Evolutionary conservation across 35 echinoderm and acorn worm species (phyloP).

Genomic region (Heliocidaris erythrogramma): DNA sequence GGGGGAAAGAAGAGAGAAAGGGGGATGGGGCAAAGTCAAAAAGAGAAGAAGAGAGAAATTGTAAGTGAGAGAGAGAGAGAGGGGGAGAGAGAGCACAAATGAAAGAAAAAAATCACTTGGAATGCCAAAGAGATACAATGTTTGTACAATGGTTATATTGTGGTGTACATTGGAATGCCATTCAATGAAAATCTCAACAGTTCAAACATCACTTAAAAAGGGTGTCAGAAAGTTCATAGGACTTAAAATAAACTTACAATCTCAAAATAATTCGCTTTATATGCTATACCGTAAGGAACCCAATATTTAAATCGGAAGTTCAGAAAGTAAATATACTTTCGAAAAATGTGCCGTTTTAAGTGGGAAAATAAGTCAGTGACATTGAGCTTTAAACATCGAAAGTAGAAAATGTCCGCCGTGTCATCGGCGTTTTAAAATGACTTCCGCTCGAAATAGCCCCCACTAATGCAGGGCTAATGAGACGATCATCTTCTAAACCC

Average conservation of each 20-base stretch:
- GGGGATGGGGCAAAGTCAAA: background rate
- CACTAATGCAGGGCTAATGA: slow-evolving; percentile 25
- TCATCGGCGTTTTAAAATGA: background rate
- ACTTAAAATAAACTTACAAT: background rate
- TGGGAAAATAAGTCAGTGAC: background rate
- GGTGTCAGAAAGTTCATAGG: background rate
- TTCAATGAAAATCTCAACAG: background rate
- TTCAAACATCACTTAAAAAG: background rate
- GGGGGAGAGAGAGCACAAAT: background rate
- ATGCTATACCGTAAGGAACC: too few relatives aligned
- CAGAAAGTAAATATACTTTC: too few relatives aligned
- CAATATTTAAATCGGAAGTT: too few relatives aligned
- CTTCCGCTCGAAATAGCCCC: slow-evolving; percentile 6
- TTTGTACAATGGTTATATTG: background rate
- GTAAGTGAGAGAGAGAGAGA: background rate
- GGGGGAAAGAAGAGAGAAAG: too few relatives aligned
- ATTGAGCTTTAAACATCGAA: background rate
- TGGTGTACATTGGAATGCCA: background rate
- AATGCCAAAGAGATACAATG: background rate
- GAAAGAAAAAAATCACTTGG: background rate
- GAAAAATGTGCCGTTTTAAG: background rate
- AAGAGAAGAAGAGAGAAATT: background rate
- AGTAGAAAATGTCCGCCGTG: background rate
- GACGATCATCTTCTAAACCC: background rate
- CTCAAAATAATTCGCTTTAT: too few relatives aligned